Conservation (phyloP, 35 echinoderm and acorn worm genomes). For the Apostichopus japonicus region DNA sequence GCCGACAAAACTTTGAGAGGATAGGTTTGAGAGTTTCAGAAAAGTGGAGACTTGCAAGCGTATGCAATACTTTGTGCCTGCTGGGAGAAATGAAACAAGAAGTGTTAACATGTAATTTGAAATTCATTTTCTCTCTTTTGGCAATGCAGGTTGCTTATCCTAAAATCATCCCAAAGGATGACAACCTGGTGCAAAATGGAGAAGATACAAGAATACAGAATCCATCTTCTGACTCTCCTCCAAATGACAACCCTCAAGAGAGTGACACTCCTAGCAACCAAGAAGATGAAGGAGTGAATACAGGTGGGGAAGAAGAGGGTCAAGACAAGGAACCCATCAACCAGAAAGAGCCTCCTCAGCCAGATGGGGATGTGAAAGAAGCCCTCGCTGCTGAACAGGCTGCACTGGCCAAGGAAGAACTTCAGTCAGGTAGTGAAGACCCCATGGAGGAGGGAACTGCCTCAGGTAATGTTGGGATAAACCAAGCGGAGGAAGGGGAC, state of each 20-base stretch:
- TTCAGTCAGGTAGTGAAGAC: background rate
- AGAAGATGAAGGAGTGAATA: background rate
- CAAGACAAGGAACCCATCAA: background rate
- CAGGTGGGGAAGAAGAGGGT: background rate
- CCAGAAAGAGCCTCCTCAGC: background rate
- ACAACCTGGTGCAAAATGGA: background rate
- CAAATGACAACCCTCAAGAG: background rate
- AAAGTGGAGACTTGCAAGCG: too few relatives aligned
- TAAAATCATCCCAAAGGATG: background rate
- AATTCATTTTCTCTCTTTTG: too few relatives aligned
- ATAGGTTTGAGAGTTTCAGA: too few relatives aligned
- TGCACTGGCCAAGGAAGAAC: background rate
- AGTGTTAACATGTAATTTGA: too few relatives aligned
- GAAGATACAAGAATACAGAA: background rate
- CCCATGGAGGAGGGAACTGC: too few relatives aligned
- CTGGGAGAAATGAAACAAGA: too few relatives aligned
- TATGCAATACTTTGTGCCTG: too few relatives aligned
- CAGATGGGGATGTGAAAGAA: background rate
- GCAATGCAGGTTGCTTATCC: background rate
- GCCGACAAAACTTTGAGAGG: too few relatives aligned
- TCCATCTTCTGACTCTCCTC: background rate
- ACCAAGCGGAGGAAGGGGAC: background rate
- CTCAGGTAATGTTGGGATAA: conserved; percentile 32
- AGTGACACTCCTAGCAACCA: background rate
- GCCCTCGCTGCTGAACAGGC: too few relatives aligned